A percentile compares a stretch with the other conserved stretches of the same genome.
Evolutionary conservation across 2,113 vertebrate genomes (phyloP).

Genomic region (Loxodonta africana): DNA sequence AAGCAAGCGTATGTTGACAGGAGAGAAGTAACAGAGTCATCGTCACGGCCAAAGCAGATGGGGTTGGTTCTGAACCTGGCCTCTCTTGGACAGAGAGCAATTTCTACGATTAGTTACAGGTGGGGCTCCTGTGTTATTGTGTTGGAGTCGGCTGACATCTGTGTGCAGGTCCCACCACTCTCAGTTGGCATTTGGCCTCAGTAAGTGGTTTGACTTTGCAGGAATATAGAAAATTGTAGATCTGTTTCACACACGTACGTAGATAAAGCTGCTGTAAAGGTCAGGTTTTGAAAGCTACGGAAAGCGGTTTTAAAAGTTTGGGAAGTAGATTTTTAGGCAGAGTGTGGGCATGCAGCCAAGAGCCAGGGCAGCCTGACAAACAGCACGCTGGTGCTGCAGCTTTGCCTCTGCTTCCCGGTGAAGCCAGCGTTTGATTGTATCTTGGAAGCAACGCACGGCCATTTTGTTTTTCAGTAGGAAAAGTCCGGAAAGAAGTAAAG

Average conservation of each 20-base stretch:
- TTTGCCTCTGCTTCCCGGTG: slow-evolving; percentile 31
- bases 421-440: slow-evolving; percentile 28
- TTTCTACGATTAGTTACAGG: slow-evolving; percentile 81
- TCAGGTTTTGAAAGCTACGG: slow-evolving; percentile 72
- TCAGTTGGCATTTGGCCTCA: slow-evolving; percentile 78
- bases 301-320: slow-evolving; percentile 75
- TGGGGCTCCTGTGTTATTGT: slow-evolving; percentile 60
- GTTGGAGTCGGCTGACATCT: slow-evolving; percentile 74
- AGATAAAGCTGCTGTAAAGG: slow-evolving; percentile 72
- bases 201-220: slow-evolving; percentile 68
- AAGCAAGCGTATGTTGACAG: slow-evolving; percentile 64
- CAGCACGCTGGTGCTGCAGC: slow-evolving; percentile 58
- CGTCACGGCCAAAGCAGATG: slow-evolving; percentile 71
- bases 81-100: slow-evolving; percentile 65
- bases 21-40: slow-evolving; percentile 60
- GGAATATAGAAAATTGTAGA: slow-evolving; percentile 76
- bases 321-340: slow-evolving; percentile 65
- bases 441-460: background rate
- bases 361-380: slow-evolving; percentile 59
- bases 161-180: slow-evolving; percentile 66
- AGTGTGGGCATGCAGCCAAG: slow-evolving; percentile 50
- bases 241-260: slow-evolving; percentile 41
- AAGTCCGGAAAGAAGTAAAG: background rate
- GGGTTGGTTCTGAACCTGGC: slow-evolving; percentile 60
- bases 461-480: slow-evolving; percentile 59